Percentiles rank a stretch among this genome's conserved stretches.
Evolutionary conservation across 2,113 vertebrate species (phyloP).

Genomic region (Ctenodactylus gundi): DNA sequence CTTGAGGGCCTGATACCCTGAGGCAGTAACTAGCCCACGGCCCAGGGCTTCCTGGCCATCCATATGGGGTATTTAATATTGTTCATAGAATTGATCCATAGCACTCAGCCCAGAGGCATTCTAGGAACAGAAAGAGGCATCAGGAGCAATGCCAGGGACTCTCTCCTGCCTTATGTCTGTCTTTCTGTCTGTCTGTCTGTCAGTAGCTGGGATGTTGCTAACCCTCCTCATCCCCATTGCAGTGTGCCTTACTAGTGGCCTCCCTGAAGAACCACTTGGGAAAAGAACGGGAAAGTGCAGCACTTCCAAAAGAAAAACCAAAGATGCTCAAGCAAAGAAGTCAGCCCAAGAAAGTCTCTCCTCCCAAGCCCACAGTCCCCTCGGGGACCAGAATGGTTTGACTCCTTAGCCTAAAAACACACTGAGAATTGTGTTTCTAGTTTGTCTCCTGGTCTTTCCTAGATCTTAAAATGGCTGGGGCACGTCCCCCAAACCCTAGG

Average conservation of each 20-base stretch:
- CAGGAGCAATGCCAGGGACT: background rate
- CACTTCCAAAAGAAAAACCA: constrained; percentile 17
- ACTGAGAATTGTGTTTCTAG: constrained; percentile 14
- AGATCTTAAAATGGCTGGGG: background rate
- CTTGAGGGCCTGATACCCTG: background rate
- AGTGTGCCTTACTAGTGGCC: constrained; percentile 87
- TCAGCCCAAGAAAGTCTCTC: constrained; percentile 57
- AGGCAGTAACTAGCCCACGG: background rate
- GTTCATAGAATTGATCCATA: background rate
- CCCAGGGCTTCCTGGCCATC: background rate
- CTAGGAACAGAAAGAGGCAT: background rate
- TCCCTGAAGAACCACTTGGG: constrained; percentile 82
- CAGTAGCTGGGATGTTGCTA: background rate
- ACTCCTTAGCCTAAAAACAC: constrained; percentile 48
- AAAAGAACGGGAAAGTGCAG: background rate
- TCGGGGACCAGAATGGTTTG: constrained; percentile 84
- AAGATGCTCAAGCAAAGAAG: constrained; percentile 48
- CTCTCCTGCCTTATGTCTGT: background rate
- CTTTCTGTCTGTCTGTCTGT: too few relatives aligned
- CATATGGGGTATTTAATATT: background rate
- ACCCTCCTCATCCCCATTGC: constrained; percentile 40
- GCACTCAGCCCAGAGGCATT: background rate
- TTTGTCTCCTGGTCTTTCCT: constrained; percentile 36
- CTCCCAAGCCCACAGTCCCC: constrained; percentile 78
- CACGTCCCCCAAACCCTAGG: background rate